Conservation (phyloP, 1,140 invertebrate species). For the Drosophila funebris region DNA sequence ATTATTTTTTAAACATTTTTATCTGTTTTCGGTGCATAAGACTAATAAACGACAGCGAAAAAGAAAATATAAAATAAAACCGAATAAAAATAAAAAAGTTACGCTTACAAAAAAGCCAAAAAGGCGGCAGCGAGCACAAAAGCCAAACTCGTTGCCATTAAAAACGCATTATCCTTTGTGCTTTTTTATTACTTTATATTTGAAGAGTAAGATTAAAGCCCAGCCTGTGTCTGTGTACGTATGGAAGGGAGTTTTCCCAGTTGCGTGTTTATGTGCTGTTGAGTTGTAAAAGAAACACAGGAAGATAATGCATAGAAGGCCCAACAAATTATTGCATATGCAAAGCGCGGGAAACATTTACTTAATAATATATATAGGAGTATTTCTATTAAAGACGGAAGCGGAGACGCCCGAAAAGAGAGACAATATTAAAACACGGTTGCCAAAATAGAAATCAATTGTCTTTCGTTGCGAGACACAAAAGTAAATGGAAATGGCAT, state of each 20-base stretch:
- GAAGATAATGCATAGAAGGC: slow-evolving; percentile 61
- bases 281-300: slow-evolving; percentile 64
- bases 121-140: slow-evolving; percentile 52
- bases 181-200: slow-evolving; percentile 79
- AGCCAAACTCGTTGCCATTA: slow-evolving; percentile 80
- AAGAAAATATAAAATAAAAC: slow-evolving; percentile 5
- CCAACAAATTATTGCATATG: slow-evolving; percentile 42
- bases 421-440: slow-evolving; percentile 55
- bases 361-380: slow-evolving; percentile 26
- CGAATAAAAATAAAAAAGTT: slow-evolving; percentile 40
- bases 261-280: slow-evolving; percentile 76
- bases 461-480: slow-evolving; percentile 37
- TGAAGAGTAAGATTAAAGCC: slow-evolving; percentile 56
- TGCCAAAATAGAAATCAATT: slow-evolving; percentile 64
- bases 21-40: slow-evolving; percentile 44
- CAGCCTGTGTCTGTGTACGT: neutral
- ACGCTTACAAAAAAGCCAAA: slow-evolving; percentile 54
- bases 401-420: neutral
- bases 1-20: slow-evolving; percentile 65
- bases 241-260: slow-evolving; percentile 6
- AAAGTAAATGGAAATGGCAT: slow-evolving; percentile 19
- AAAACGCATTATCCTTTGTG: slow-evolving; percentile 81
- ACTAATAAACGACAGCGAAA: slow-evolving; percentile 34
- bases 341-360: slow-evolving; percentile 24
- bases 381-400: slow-evolving; percentile 8